Evolutionary conservation across 2,888 invertebrate genomes (phyloP), one percentile per base, ranked within the genome.

Genomic region (Synergus laeviventris): DNA sequence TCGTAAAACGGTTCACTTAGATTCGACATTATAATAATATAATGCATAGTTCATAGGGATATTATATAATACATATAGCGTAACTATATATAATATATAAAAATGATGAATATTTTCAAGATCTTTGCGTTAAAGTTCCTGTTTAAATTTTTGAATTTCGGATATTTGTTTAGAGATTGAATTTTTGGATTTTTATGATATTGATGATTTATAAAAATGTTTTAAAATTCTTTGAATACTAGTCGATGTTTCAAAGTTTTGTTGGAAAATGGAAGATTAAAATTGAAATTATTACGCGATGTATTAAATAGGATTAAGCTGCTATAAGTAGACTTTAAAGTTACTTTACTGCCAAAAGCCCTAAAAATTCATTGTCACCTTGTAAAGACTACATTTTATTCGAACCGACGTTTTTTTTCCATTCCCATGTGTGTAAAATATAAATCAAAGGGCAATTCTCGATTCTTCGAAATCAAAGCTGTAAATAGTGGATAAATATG

Each of bases 1-100:
- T 86, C 86, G 86, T 87, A 85, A 86, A 83, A 82, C 85, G 86
- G 81, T 88, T 88, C 88, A 85, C 85, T 84, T 86, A 85, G 86
- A 87, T 84, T 86, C 85, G 84, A 86, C 85, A 86, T 84, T 85
- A 85, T 62, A 70, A 59, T 62, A 36, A 49, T 70, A 70, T 49
- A 70, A 70, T 87, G 84, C 84, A 84, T 83, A 84, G 83, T 79
- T 83, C 77, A 82, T 82, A 83, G 81, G 74, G 76, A 81, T 81
- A 81, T 80, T 75, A 78, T 78, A 81, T 80, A 74, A 78, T 78
- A 76, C 76, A 78, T 79, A 78, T 66, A 81, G 80, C 76, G 74
- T 70, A 80, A 62, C 78, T 80, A 74, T 70, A 81, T 54, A 81
- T 81, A 74, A 80, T 78, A 78, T 78, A 78, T 78, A 77, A 74